Base-by-base conservation (phyloP, 2,797 vertebrate species). In the Brachyalestes nurse region DNA sequence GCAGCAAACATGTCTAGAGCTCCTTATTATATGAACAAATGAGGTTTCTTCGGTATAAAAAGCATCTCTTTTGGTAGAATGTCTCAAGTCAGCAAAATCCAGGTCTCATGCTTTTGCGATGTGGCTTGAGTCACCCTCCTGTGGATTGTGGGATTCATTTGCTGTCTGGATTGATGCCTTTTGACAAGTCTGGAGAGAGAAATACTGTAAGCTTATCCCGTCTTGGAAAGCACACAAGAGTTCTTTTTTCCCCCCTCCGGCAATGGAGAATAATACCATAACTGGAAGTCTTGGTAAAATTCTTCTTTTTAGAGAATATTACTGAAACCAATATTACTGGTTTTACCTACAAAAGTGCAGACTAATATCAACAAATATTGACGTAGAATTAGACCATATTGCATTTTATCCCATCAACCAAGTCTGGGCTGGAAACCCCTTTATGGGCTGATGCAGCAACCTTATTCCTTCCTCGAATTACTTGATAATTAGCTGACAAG, bases 41-140 rank as follows among this genome's bases (percentile, higher is more conserved):
- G 16, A 28, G 69, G 5, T 25, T 34, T 72, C 69, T 53, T n/a
- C 28, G 16, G 23, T 17, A 55, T 1, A 9, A 72, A 55, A n/a
- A 51, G 23, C 17, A 45, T n/a, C n/a, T 45, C 34, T 66, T 6
- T 7, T 21, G 1, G 45, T 16, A 73, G 21, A 67, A 75, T 13
- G 19, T 60, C 40, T 75, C 4, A 34, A 66, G 62, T 80, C 79
- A 80, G 72, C 73, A 69, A 69, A 47, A 49, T 69, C 40, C 45
- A 40, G 40, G 21, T 25, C 6, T 12, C n/a, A 38, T 42, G 38
- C 49, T 49, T 14, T 40, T 69, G 53, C 19, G 34, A 21, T 21
- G 53, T 40, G 64, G 25, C 66, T 53, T 3, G 42, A 61, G 28
- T 55, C 64, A 4, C 38, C 64, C 28, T 61, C 45, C 3, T 60